Evolutionary conservation across 2,113 vertebrate species (phyloP).

Genomic region (Rissa tridactyla): DNA sequence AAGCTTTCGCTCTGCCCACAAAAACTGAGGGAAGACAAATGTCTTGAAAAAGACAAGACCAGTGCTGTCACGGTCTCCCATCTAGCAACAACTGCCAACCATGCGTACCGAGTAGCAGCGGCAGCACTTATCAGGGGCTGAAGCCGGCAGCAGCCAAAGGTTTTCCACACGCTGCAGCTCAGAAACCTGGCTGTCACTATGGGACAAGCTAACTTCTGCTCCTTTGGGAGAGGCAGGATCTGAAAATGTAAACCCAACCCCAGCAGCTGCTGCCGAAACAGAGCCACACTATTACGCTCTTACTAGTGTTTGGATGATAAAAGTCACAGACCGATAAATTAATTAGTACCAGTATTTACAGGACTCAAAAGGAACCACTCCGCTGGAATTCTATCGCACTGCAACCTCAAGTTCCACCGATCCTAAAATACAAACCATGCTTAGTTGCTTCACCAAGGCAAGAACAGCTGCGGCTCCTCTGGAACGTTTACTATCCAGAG

Average conservation of each 20-base stretch:
- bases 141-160: background rate
- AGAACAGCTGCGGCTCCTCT: background rate
- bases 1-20: background rate
- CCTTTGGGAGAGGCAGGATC: background rate
- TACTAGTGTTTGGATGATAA: background rate
- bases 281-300: background rate
- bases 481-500: background rate
- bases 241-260: background rate
- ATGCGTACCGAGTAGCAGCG: accelerated
- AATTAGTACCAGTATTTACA: background rate
- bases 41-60: background rate
- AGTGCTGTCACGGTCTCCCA: background rate
- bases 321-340: background rate
- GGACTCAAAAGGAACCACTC: background rate
- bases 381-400: background rate
- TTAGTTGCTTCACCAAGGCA: background rate
- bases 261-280: background rate
- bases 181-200: background rate
- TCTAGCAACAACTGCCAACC: background rate
- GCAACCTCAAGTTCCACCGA: background rate
- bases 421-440: background rate
- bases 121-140: background rate
- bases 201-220: background rate
- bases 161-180: accelerated
- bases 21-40: background rate